phyloP scores from a whole-genome alignment of 2,113 vertebrate species.

The Actenoides lindsayi region DNA sequence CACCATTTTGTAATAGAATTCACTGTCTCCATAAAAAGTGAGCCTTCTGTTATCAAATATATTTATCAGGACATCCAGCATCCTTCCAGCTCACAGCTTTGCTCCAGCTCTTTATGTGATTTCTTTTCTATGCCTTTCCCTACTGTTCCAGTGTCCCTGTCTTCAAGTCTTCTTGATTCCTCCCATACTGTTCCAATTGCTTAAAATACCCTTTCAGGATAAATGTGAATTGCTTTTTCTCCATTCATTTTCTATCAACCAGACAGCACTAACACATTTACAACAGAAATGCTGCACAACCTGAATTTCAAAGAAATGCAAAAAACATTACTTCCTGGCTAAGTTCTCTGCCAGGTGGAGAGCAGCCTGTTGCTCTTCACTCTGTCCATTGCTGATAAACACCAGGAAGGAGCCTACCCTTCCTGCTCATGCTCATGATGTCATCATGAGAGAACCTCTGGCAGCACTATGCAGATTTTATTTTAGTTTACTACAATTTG shows the following conservation, averaged over 20 bases:
- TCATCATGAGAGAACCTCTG: slow-evolving; percentile 19
- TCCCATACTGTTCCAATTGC: background rate
- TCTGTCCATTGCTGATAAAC: background rate
- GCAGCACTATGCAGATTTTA: background rate
- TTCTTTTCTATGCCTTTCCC: background rate
- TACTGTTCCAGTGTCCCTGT: background rate
- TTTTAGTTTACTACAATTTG: slow-evolving; percentile 13
- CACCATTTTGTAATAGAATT: background rate
- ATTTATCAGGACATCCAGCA: background rate
- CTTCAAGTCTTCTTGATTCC: background rate
- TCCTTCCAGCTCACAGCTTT: background rate
- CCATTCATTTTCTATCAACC: background rate
- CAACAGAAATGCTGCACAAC: background rate
- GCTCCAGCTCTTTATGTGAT: background rate
- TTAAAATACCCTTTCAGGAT: background rate
- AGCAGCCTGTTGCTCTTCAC: background rate
- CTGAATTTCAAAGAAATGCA: background rate
- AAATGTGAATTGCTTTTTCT: background rate
- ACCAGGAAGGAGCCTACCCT: background rate
- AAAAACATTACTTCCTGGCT: background rate
- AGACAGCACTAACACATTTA: background rate
- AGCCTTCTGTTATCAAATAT: background rate
- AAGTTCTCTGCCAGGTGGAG: background rate
- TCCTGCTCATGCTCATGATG: background rate
- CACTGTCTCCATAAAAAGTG: background rate